Percentiles rank a stretch among this genome's conserved stretches.
Conservation (phyloP, 2,113 vertebrate genomes). For the Equus quagga region DNA sequence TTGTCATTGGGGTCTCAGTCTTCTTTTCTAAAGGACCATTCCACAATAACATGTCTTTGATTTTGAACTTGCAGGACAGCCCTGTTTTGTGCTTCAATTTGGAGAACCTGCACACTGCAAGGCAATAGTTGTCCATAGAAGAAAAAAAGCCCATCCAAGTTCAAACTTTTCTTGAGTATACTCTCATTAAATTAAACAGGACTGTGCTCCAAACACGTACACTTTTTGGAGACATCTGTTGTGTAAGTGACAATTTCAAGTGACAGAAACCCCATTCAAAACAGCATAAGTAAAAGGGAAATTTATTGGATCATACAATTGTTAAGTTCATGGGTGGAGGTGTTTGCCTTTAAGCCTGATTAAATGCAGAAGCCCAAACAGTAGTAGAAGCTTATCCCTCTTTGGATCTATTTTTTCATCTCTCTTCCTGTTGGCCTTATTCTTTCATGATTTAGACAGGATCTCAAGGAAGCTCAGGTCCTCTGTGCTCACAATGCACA, state of each 20-base stretch:
- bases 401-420: slow-evolving; percentile 16
- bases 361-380: slow-evolving; percentile 63
- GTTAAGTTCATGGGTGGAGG: slow-evolving; percentile 25
- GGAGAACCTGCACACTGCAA: neutral
- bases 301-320: neutral
- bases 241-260: neutral
- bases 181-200: neutral
- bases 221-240: neutral
- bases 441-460: neutral
- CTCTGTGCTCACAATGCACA: neutral
- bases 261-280: slow-evolving; percentile 56
- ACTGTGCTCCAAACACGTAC: neutral
- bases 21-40: neutral
- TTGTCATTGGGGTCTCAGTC: neutral
- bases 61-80: neutral
- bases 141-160: neutral
- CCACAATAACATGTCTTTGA: neutral
- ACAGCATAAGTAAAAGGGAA: slow-evolving; percentile 43
- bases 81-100: neutral
- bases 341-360: slow-evolving; percentile 65
- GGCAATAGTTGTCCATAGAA: neutral
- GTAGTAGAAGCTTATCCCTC: slow-evolving; percentile 54
- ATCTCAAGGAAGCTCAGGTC: neutral
- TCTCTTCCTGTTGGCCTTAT: slow-evolving; percentile 18
- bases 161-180: neutral